Conservation (phyloP, 1,140 invertebrate species). For the Sycophaga agraensis region DNA sequence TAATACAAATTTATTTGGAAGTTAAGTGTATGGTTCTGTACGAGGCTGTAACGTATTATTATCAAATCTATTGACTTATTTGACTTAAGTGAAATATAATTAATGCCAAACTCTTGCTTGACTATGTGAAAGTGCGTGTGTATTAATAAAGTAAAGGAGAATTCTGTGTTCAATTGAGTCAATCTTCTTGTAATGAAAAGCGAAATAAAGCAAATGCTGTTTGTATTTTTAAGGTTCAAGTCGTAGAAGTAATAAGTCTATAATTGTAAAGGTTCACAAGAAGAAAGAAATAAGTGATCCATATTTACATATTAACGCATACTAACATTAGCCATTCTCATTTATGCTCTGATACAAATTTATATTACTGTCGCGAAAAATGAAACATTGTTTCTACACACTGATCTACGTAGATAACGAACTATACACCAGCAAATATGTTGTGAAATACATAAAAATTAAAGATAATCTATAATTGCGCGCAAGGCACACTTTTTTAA, state of each 20-base stretch:
- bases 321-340: conserved; percentile 1
- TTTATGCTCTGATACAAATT: conserved; percentile 23
- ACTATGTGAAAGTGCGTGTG: conserved; percentile 11
- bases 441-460: conserved; percentile 4
- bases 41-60: conserved; percentile 5
- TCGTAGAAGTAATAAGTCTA: not conserved
- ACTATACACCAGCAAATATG: conserved; percentile 5
- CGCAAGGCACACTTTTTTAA: conserved; percentile 26
- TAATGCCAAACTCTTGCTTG: conserved; percentile 31
- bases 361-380: not conserved
- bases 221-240: conserved; percentile 13
- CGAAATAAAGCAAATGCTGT: not conserved
- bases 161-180: conserved; percentile 20
- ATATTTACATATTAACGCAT: conserved; percentile 4
- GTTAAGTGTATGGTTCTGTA: conserved; percentile 15
- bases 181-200: conserved; percentile 16
- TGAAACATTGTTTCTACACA: conserved; percentile 8
- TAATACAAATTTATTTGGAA: conserved; percentile 9
- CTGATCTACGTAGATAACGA: conserved; percentile 3
- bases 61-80: conserved; percentile 24
- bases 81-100: conserved; percentile 21
- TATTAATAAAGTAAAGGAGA: conserved; percentile 5
- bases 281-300: not conserved
- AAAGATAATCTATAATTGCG: conserved; percentile 19
- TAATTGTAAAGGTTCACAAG: conserved; percentile 5